Evolutionary conservation across 2,888 invertebrate genomes (phyloP).

Genomic region (Amphipyra tragopoginis): DNA sequence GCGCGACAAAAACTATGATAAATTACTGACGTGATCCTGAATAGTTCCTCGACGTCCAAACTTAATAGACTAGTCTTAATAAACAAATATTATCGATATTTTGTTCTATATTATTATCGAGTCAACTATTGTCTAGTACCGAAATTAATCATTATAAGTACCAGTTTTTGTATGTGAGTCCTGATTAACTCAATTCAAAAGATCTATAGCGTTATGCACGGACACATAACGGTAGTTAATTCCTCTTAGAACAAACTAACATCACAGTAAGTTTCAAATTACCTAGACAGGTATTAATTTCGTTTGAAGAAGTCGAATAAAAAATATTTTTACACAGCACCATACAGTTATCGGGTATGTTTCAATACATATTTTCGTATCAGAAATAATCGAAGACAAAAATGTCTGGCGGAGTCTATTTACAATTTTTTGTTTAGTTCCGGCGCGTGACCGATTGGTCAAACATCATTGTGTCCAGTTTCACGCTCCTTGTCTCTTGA

Average conservation of each 20-base stretch:
- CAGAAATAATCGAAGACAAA: conserved; percentile 54
- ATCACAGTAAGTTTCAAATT: conserved; percentile 39
- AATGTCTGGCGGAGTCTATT: conserved; percentile 61
- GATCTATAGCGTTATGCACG: conserved; percentile 28
- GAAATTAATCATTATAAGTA: conserved; percentile 44
- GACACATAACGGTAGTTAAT: conserved; percentile 42
- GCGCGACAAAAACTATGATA: conserved; percentile 83
- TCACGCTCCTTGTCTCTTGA: conserved; percentile 76
- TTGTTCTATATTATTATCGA: conserved; percentile 64
- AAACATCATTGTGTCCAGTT: conserved; percentile 73
- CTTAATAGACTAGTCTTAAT: conserved; percentile 58
- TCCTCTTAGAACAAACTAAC: conserved; percentile 13
- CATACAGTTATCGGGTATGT: conserved; percentile 45
- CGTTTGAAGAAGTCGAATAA: conserved; percentile 14
- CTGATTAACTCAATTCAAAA: conserved; percentile 35
- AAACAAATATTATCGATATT: conserved; percentile 60
- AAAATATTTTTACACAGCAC: conserved; percentile 14
- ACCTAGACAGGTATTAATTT: conserved; percentile 42
- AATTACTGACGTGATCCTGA: conserved; percentile 75
- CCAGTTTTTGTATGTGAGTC: conserved; percentile 38
- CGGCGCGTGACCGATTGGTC: conserved; percentile 72
- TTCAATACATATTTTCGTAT: conserved; percentile 50
- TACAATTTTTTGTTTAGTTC: conserved; percentile 64
- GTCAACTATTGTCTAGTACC: conserved; percentile 63
- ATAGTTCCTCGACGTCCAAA: conserved; percentile 76